These are phyloP conservation scores for Sylvia atricapilla DNA, from an alignment of 2,113 vertebrate species.

Conservation along the genomic window DNA sequence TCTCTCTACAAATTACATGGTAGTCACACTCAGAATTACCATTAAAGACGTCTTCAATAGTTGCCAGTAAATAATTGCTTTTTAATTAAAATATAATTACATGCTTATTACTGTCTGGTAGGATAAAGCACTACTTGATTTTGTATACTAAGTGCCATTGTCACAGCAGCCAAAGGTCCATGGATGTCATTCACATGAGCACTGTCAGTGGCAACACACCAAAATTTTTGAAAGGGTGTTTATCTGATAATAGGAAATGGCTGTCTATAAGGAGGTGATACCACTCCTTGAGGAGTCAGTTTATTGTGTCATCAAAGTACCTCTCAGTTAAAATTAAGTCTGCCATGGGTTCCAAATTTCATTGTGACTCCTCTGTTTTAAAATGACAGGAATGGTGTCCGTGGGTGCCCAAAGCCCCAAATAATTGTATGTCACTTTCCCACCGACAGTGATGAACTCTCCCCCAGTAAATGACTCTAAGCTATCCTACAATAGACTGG, in stretches of 20 bases:
- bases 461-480: neutral
- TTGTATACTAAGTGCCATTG: slow-evolving; percentile 35
- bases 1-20: slow-evolving; percentile 76
- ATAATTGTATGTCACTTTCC: neutral
- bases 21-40: slow-evolving; percentile 71
- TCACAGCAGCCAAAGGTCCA: slow-evolving; percentile 14
- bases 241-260: neutral
- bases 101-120: slow-evolving; percentile 59
- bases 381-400: neutral
- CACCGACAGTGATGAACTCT: neutral
- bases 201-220: neutral
- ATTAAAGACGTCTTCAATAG: slow-evolving; percentile 67
- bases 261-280: neutral
- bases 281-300: neutral
- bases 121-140: slow-evolving; percentile 65
- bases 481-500: neutral
- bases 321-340: neutral
- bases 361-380: neutral
- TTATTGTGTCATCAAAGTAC: slow-evolving; percentile 16
- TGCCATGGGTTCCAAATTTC: neutral
- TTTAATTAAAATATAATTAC: slow-evolving; percentile 79
- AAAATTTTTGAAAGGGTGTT: slow-evolving; percentile 36
- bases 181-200: neutral
- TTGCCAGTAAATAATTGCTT: slow-evolving; percentile 73
- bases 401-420: neutral